Evolutionary conservation across 2,888 invertebrate genomes (phyloP), one percentile per base, ranked within the genome.

Genomic region (Criorhina ranunculi): DNA sequence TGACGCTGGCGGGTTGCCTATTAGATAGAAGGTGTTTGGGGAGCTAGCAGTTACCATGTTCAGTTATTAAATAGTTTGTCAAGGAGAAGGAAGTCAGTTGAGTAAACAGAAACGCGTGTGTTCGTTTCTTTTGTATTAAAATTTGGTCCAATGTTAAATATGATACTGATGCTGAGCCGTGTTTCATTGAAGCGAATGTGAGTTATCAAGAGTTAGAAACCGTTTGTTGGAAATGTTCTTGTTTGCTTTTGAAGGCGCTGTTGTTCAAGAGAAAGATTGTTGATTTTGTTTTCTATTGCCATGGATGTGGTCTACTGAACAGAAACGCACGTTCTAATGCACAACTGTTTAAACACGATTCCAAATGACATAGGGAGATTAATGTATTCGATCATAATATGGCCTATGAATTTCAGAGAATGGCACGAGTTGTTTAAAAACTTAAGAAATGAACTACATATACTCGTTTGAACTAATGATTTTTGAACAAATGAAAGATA

Each of bases 101-200:
- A 55, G 40, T 66, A 69, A 85, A 85, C 60, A 85, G 9, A 40
- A 44, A 80, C 62, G 57, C 75, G 75, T 80, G 79, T 80, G 55
- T 82, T 77, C 64, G 31, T 69, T 53, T 75, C 67, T 70, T 70
- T 80, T 75, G 69, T 85, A 24, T 53, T 40, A 42, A 60, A 85
- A 78, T 76, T 85, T 85, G 85, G 80, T 75, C 64, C 85, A 80
- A 85, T 77, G 83, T 75, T 78, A 59, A 73, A 73, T 67, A 64
- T 53, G 37, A 77, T 8, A 51, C 35, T 35, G 59, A 77, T 8
- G 59, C 35, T 35, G 59, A 70, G 12, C 44, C 53, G 70, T 55
- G 69, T 57, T 77, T 19, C 46, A 37, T 51, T 75, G 42, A 75
- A 75, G 37, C 57, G 67, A 59, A 69, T 80, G 40, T 62, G 29